Evolutionary conservation across 2,888 invertebrate genomes (phyloP).

Genomic region (Synergus itoensis): DNA sequence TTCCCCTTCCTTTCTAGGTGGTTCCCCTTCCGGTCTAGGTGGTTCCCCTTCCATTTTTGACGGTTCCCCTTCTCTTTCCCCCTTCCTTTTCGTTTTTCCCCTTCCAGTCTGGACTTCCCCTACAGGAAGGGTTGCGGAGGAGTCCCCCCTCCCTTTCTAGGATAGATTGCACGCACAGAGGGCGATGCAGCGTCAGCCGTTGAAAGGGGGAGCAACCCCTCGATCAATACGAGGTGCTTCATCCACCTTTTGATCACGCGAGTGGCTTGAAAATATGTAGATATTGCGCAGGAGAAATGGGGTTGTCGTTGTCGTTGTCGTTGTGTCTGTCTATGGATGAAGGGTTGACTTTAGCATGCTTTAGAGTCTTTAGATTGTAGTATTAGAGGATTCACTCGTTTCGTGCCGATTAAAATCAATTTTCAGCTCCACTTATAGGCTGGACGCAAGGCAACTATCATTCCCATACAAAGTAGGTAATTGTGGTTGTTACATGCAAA

Average conservation of each 20-base stretch:
- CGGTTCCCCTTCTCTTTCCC: not conserved
- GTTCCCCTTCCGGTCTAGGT: slow-evolving; percentile 47
- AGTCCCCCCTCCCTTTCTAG: slow-evolving; percentile 41
- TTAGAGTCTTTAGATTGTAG: not conserved
- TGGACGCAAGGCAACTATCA: slow-evolving; percentile 48
- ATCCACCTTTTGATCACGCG: slow-evolving; percentile 29
- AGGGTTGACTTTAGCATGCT: not conserved
- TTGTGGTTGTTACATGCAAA: slow-evolving; percentile 49
- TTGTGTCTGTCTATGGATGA: not conserved
- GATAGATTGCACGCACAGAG: not conserved
- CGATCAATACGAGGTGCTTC: slow-evolving; percentile 35
- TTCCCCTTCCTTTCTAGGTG: slow-evolving; percentile 56
- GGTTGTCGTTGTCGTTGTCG: not conserved
- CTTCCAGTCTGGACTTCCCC: not conserved
- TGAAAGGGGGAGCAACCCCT: slow-evolving; percentile 27
- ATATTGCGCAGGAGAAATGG: slow-evolving; percentile 26
- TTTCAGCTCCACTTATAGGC: slow-evolving; percentile 50
- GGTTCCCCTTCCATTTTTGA: not conserved
- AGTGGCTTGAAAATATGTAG: slow-evolving; percentile 21
- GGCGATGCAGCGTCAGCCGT: slow-evolving; percentile 21
- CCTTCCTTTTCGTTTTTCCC: not conserved
- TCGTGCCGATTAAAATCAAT: slow-evolving; percentile 49
- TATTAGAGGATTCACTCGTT: not conserved
- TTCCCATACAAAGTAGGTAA: slow-evolving; percentile 46
- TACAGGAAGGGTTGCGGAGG: not conserved